These are phyloP conservation scores for Geotrupes spiniger DNA, from an alignment of 2,888 invertebrate species.

Conservation along the genomic window DNA sequence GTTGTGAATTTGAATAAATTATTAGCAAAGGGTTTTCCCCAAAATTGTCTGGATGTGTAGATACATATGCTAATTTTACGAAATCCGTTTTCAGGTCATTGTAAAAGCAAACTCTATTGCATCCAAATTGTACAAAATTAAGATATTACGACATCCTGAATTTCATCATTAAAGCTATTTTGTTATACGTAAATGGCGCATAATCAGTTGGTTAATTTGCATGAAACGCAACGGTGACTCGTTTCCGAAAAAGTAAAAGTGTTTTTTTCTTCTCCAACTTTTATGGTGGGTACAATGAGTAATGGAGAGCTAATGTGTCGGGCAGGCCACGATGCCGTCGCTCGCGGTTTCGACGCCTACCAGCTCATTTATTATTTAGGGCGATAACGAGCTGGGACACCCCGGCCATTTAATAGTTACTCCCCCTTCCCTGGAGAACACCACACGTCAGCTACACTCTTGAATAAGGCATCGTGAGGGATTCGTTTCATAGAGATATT, in stretches of 20 bases:
- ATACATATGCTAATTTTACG: too few species aligned
- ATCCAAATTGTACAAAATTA: too few species aligned
- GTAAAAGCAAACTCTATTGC: too few species aligned
- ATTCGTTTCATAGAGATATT: constrained; percentile 22
- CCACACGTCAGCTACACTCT: constrained; percentile 32
- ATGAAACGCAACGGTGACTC: neutral
- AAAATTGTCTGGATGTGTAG: too few species aligned
- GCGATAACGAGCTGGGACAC: constrained; percentile 44
- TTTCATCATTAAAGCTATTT: too few species aligned
- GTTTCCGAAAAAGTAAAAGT: too few species aligned
- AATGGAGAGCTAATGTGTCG: constrained; percentile 29
- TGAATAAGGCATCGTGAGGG: constrained; percentile 38
- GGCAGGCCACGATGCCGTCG: constrained; percentile 19
- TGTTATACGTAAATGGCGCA: too few species aligned
- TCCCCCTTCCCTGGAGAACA: constrained; percentile 32
- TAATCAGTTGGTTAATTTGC: constrained; percentile 1
- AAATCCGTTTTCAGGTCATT: too few species aligned
- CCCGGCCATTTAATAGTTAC: constrained; percentile 38
- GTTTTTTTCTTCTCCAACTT: neutral
- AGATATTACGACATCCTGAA: too few species aligned
- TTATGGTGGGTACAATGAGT: constrained; percentile 19
- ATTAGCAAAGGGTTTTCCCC: too few species aligned
- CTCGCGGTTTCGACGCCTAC: constrained; percentile 21
- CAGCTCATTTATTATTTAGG: constrained; percentile 37
- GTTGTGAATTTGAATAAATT: too few species aligned